phyloP scores from a whole-genome alignment of 2,888 invertebrate genomes.

The Drosophila meridiana region DNA sequence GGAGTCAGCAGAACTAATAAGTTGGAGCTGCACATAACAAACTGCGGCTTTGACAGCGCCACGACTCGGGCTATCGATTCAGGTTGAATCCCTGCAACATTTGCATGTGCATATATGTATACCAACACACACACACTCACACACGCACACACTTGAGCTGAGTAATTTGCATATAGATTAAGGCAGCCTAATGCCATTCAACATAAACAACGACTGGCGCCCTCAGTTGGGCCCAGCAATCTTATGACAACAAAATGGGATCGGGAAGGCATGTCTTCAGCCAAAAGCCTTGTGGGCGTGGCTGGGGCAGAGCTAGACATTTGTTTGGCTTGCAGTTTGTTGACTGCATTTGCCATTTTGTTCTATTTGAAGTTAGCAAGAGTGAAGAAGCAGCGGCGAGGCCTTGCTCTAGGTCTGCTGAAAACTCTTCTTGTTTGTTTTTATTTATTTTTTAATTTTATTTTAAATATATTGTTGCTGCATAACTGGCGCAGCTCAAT shows the following conservation, averaged over 20 bases:
- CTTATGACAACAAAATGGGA: slow-evolving; percentile 20
- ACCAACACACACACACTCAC: slow-evolving; percentile 1
- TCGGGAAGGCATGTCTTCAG: not conserved
- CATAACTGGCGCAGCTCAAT: slow-evolving; percentile 36
- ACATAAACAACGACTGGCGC: slow-evolving; percentile 49
- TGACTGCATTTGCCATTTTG: slow-evolving; percentile 21
- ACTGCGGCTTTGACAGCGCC: slow-evolving; percentile 39
- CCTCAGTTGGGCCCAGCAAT: slow-evolving; percentile 43
- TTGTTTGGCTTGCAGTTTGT: slow-evolving; percentile 28
- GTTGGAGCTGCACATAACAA: slow-evolving; percentile 31
- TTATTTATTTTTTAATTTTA: slow-evolving; percentile 15
- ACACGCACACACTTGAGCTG: slow-evolving; percentile 15
- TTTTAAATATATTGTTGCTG: slow-evolving; percentile 52
- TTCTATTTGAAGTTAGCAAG: not conserved
- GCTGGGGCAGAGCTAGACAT: slow-evolving; percentile 2
- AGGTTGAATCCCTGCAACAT: slow-evolving; percentile 21
- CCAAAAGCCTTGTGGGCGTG: slow-evolving; percentile 34
- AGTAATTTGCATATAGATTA: slow-evolving; percentile 67
- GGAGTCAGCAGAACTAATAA: slow-evolving; percentile 19
- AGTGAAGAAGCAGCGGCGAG: not conserved
- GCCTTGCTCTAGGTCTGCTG: not conserved
- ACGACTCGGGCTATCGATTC: slow-evolving; percentile 32
- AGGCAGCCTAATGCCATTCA: slow-evolving; percentile 47
- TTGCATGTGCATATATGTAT: slow-evolving; percentile 24
- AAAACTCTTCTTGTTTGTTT: slow-evolving; percentile 7